Conservation (phyloP, 2,888 invertebrate genomes). For the Acleris literana region DNA sequence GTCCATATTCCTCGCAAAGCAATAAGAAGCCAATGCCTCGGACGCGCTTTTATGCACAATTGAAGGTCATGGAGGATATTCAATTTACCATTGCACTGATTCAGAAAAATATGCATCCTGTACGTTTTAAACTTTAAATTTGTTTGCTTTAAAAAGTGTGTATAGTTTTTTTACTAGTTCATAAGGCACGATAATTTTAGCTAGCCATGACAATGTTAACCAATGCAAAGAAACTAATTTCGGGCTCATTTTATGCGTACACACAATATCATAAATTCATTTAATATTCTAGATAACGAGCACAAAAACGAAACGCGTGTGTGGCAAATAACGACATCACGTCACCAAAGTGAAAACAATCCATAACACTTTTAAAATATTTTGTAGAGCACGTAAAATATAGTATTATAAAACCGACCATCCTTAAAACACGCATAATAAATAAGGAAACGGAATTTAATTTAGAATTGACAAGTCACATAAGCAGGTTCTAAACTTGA, state of each 20-base stretch:
- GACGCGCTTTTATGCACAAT: constrained; percentile 67
- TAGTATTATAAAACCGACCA: constrained; percentile 12
- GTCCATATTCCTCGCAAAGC: constrained; percentile 53
- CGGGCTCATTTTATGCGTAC: no score
- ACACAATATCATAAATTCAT: constrained; percentile 9
- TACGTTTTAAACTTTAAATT: background rate
- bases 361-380: constrained; percentile 16
- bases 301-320: constrained; percentile 8
- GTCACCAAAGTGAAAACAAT: constrained; percentile 12
- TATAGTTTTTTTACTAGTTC: no score
- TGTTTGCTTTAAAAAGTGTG: background rate
- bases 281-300: constrained; percentile 3
- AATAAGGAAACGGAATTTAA: constrained; percentile 28
- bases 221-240: no score
- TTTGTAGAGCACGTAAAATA: constrained; percentile 21
- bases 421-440: constrained; percentile 14
- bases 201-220: no score
- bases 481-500: constrained; percentile 45
- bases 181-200: no score
- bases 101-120: constrained; percentile 51
- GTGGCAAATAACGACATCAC: constrained; percentile 9
- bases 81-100: constrained; percentile 71
- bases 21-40: constrained; percentile 67
- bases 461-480: constrained; percentile 35
- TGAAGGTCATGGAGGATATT: constrained; percentile 73